These are phyloP conservation scores for Nomada fucata DNA, from an alignment of 2,888 invertebrate species.

Conservation along the genomic window DNA sequence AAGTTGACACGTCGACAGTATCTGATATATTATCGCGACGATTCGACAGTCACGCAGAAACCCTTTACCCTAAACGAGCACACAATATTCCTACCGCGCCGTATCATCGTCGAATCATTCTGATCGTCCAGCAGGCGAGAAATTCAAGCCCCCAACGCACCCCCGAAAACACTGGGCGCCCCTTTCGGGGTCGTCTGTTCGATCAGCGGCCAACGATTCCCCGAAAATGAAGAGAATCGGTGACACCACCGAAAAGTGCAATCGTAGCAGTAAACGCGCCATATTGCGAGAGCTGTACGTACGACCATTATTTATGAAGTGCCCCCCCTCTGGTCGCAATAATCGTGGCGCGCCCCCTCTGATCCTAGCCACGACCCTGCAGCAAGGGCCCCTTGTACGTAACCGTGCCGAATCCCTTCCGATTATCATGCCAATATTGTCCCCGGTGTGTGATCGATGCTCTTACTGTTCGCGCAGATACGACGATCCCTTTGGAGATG, in stretches of 20 bases:
- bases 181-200: conserved; percentile 12
- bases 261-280: conserved; percentile 23
- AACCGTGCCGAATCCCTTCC: conserved; percentile 76
- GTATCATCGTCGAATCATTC: no score
- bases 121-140: neutral
- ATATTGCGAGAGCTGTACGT: conserved; percentile 54
- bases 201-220: conserved; percentile 1
- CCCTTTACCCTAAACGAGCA: no score
- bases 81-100: no score
- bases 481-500: conserved; percentile 66
- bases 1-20: no score
- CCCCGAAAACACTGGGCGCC: neutral
- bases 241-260: conserved; percentile 21
- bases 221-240: conserved; percentile 40
- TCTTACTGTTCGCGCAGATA: conserved; percentile 72
- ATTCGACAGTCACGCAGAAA: no score
- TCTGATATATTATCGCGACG: no score
- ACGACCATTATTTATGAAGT: conserved; percentile 60
- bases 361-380: conserved; percentile 48
- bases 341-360: conserved; percentile 54
- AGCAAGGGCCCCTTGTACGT: conserved; percentile 47
- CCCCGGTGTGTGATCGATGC: conserved; percentile 78
- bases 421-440: conserved; percentile 81
- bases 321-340: conserved; percentile 44
- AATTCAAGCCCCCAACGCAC: conserved; percentile 1